Percentiles rank a stretch among this genome's conserved stretches.
Evolutionary conservation across 2,113 vertebrate species (phyloP).

Genomic region (Sterrhoptilus dennistouni): DNA sequence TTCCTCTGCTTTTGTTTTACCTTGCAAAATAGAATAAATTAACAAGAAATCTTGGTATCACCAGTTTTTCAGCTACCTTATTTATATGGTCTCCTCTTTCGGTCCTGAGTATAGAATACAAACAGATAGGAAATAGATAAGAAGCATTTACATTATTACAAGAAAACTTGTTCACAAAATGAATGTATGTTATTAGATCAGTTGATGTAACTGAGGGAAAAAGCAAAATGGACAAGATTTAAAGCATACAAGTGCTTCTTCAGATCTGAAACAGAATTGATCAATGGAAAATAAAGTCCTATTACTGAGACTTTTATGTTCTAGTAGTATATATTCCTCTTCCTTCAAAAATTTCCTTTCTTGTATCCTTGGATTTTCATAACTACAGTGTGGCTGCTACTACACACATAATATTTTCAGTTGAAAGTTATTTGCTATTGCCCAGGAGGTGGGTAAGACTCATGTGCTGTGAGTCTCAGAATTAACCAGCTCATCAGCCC

Average conservation of each 20-base stretch:
- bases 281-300: not conserved
- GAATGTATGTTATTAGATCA: not conserved
- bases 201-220: not conserved
- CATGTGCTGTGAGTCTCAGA: not conserved
- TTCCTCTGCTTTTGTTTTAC: not conserved
- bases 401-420: not conserved
- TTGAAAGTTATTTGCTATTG: not conserved
- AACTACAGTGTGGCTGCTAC: not conserved
- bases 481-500: not conserved
- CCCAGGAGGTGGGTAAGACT: not conserved
- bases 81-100: not conserved
- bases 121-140: not conserved
- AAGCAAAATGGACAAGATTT: not conserved
- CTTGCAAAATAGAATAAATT: not conserved
- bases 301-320: not conserved
- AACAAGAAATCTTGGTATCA: not conserved
- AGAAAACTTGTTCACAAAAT: not conserved
- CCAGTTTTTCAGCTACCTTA: not conserved
- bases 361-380: not conserved
- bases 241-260: not conserved
- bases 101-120: not conserved
- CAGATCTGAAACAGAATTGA: not conserved
- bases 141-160: not conserved
- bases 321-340: not conserved
- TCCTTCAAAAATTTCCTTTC: not conserved